phyloP scores from a whole-genome alignment of 2,113 vertebrate genomes.

The Phylloscopus whistleri region DNA sequence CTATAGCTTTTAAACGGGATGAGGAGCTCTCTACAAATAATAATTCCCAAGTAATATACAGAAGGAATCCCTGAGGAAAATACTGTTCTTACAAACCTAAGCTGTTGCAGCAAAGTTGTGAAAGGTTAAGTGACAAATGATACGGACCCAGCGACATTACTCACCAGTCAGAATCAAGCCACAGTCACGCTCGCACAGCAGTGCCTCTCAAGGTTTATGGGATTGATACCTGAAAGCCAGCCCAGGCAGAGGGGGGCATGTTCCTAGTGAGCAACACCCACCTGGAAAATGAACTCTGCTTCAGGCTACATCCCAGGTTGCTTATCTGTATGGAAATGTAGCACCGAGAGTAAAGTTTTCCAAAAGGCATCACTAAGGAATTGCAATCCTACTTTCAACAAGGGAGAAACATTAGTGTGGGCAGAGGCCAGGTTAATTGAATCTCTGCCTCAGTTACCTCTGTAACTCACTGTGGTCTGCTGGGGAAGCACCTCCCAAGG shows the following conservation, averaged over 20 bases:
- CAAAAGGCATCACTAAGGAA: background rate
- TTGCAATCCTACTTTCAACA: background rate
- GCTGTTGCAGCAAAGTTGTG: background rate
- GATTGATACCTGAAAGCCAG: background rate
- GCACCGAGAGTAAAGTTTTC: background rate
- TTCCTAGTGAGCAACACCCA: background rate
- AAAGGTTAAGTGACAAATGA: constrained; percentile 63
- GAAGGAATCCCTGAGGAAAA: constrained; percentile 45
- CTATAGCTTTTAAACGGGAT: constrained; percentile 19
- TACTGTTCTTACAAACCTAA: background rate
- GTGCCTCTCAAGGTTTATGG: background rate
- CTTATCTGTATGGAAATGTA: background rate
- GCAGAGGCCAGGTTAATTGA: background rate
- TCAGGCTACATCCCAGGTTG: background rate
- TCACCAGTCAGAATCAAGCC: constrained; percentile 64
- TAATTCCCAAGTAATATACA: background rate
- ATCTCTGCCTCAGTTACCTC: background rate
- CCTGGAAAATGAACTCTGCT: background rate
- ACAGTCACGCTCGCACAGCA: constrained; percentile 13
- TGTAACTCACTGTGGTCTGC: background rate
- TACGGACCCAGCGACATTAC: constrained; percentile 49
- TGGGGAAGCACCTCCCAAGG: background rate
- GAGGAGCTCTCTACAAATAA: background rate
- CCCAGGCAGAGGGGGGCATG: background rate
- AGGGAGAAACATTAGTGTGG: background rate